Conservation (phyloP, 2,888 invertebrate species). For the Drosophila neotestacea region DNA sequence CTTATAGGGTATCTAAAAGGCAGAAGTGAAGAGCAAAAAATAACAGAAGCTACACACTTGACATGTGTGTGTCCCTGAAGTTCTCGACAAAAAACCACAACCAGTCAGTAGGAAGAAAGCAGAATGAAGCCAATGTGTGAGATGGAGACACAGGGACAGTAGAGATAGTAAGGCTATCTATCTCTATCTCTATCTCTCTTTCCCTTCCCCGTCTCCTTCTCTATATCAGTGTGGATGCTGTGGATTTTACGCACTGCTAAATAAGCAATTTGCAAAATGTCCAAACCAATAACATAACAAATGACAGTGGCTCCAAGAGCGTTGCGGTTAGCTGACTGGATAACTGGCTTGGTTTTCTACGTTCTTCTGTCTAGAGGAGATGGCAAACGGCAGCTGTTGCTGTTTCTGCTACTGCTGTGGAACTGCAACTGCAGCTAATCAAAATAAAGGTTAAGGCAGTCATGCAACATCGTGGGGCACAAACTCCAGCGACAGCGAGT, state of each 20-base stretch:
- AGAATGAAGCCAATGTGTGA: conserved; percentile 9
- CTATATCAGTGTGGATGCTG: conserved; percentile 36
- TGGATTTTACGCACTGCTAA: conserved; percentile 84
- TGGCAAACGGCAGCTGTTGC: conserved; percentile 17
- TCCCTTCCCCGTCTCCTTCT: neutral
- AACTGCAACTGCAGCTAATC: conserved; percentile 52
- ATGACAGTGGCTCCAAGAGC: conserved; percentile 71
- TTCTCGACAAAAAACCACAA: conserved; percentile 41
- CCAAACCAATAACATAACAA: conserved; percentile 84
- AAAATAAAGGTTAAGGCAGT: conserved; percentile 63
- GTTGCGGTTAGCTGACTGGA: conserved; percentile 61
- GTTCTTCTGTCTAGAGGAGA: conserved; percentile 27
- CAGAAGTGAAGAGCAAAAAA: conserved; percentile 39
- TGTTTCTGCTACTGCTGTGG: conserved; percentile 16
- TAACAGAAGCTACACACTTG: conserved; percentile 50
- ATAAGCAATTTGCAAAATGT: conserved; percentile 85
- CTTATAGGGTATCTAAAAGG: conserved; percentile 22
- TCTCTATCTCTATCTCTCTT: too few species aligned
- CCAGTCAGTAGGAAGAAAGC: neutral
- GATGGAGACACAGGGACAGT: conserved; percentile 14
- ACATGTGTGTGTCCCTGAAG: conserved; percentile 44
- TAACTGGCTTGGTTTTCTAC: conserved; percentile 46
- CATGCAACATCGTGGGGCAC: conserved; percentile 33
- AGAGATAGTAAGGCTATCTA: conserved; percentile 8
- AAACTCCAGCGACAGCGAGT: conserved; percentile 21